phyloP scores from a whole-genome alignment of 2,113 vertebrate genomes.

The western clawed frog (Xenopus tropicalis) region UCB_Xtro_10.0 CM004447.2:121531001-121531500 shows the following conservation, averaged over 20 bases:
- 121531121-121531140: not conserved
- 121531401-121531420: slow-evolving; percentile 42
- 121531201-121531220: slow-evolving; percentile 13
- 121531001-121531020: slow-evolving; percentile 40
- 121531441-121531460: slow-evolving; percentile 23
- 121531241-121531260: slow-evolving; percentile 1
- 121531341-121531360: slow-evolving; percentile 29
- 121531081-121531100: slow-evolving; percentile 63
- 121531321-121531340: slow-evolving; percentile 37
- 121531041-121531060: slow-evolving; percentile 57
- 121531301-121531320: slow-evolving; percentile 37
- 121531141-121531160: not conserved
- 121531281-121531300: slow-evolving; percentile 19
- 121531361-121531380: slow-evolving; percentile 32
- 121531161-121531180: not conserved
- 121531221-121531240: slow-evolving; percentile 4
- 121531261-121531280: slow-evolving; percentile 11
- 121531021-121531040: slow-evolving; percentile 50
- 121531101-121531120: slow-evolving; percentile 66
- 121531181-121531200: slow-evolving; percentile 10
- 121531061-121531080: slow-evolving; percentile 71
- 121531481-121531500: slow-evolving; percentile 10
- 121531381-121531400: slow-evolving; percentile 32
- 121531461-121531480: not conserved
- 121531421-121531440: slow-evolving; percentile 35